phyloP scores from a whole-genome alignment of 2,888 invertebrate species.

The Drosophila recens region DNA sequence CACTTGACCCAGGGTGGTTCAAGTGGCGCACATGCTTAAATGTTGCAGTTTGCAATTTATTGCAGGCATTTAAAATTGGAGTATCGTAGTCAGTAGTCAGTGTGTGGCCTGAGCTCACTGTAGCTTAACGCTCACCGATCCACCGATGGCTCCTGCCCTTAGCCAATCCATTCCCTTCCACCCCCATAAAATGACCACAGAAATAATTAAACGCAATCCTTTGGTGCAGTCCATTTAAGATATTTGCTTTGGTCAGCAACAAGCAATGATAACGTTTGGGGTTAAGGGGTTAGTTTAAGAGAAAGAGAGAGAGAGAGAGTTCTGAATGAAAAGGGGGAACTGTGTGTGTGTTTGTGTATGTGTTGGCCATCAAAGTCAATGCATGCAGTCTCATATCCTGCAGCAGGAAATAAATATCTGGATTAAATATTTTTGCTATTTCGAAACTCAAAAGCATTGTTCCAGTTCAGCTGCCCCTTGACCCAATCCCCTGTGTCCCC shows the following conservation, averaged over 20 bases:
- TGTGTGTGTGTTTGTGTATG: background rate
- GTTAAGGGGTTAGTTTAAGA: background rate
- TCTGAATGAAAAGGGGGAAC: too few relatives aligned
- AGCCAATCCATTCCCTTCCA: background rate
- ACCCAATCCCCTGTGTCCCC: background rate
- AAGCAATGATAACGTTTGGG: conserved; percentile 11
- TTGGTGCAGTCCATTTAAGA: conserved; percentile 49
- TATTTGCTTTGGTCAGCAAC: conserved; percentile 50
- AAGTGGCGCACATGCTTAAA: conserved; percentile 41
- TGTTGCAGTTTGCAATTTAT: conserved; percentile 61
- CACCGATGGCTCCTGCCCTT: background rate
- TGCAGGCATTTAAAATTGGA: conserved; percentile 51
- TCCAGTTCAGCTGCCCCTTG: background rate
- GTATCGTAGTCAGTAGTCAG: conserved; percentile 11
- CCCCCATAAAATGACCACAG: conserved; percentile 33
- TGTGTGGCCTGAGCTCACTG: conserved; percentile 9
- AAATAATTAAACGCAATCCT: conserved; percentile 66
- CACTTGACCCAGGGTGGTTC: conserved; percentile 18
- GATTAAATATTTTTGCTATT: conserved; percentile 65
- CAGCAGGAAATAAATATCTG: conserved; percentile 73
- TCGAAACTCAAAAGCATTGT: conserved; percentile 21
- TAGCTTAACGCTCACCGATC: background rate
- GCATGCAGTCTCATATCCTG: conserved; percentile 63
- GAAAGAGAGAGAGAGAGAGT: background rate
- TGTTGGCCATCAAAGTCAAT: conserved; percentile 62